Evolutionary conservation across 2,113 vertebrate species (phyloP).

Genomic region (Eonycteris spelaea): DNA sequence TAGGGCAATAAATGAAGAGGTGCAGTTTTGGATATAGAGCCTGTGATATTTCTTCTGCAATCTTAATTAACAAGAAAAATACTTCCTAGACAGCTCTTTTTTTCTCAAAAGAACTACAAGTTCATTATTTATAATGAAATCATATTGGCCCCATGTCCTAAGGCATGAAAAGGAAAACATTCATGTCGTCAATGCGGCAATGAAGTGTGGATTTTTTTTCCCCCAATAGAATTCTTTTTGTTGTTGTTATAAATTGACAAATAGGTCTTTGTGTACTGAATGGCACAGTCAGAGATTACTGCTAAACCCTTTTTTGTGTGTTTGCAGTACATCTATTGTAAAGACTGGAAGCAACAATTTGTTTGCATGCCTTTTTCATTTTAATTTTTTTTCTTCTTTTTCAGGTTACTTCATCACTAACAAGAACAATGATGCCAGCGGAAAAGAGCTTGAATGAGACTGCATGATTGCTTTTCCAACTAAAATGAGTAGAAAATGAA

Average conservation of each 20-base stretch:
- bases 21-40: neutral
- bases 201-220: neutral
- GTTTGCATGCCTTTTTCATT: slow-evolving; percentile 59
- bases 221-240: neutral
- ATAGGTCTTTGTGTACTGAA: slow-evolving; percentile 33
- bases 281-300: slow-evolving; percentile 39
- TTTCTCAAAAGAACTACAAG: neutral
- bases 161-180: neutral
- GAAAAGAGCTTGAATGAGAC: slow-evolving; percentile 49
- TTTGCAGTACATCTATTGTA: neutral
- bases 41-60: neutral
- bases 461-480: slow-evolving; percentile 70
- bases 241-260: slow-evolving; percentile 36
- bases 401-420: slow-evolving; percentile 23
- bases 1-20: neutral
- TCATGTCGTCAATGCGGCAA: neutral
- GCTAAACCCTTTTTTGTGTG: slow-evolving; percentile 18
- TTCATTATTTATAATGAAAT: slow-evolving; percentile 24
- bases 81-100: slow-evolving; percentile 30
- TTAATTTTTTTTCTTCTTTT: neutral
- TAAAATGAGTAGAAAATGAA: slow-evolving; percentile 74
- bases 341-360: slow-evolving; percentile 49
- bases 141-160: neutral
- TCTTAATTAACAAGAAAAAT: neutral
- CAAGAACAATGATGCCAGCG: slow-evolving; percentile 43